Conservation (phyloP, 2,797 vertebrate genomes). For the Diglossa cyanea region DNA sequence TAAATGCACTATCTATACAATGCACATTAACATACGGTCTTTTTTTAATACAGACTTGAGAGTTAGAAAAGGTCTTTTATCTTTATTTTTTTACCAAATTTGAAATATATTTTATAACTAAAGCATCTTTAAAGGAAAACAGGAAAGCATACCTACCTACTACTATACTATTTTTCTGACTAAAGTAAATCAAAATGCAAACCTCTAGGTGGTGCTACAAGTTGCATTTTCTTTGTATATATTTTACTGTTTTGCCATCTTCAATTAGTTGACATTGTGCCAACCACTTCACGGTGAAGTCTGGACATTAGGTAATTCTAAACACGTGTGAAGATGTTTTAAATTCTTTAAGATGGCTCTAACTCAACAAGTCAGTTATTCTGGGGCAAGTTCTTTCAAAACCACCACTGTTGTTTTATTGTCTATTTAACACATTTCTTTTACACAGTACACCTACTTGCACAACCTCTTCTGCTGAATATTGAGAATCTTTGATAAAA, state of each 20-base stretch:
- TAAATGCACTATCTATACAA: neutral
- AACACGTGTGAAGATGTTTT: neutral
- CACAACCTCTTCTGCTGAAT: neutral
- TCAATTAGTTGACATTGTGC: neutral
- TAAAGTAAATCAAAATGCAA: neutral
- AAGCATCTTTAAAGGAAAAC: neutral
- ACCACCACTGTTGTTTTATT: neutral
- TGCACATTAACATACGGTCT: neutral
- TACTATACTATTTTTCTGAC: neutral
- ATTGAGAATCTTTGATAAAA: neutral
- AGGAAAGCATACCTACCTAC: neutral
- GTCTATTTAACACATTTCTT: neutral
- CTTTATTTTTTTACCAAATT: neutral
- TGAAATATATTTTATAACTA: neutral
- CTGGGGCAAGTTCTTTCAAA: neutral
- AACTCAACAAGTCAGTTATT: neutral
- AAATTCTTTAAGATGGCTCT: neutral
- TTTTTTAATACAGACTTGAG: neutral
- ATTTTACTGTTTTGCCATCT: neutral
- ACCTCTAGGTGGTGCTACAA: conserved; percentile 34
- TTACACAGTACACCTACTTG: neutral
- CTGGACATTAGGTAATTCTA: neutral
- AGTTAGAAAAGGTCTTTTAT: neutral
- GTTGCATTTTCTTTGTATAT: neutral
- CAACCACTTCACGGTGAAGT: neutral